Percentiles rank a stretch among this genome's conserved stretches.
phyloP scores from a whole-genome alignment of 2,888 invertebrate species.

The Incurvaria masculella region DNA sequence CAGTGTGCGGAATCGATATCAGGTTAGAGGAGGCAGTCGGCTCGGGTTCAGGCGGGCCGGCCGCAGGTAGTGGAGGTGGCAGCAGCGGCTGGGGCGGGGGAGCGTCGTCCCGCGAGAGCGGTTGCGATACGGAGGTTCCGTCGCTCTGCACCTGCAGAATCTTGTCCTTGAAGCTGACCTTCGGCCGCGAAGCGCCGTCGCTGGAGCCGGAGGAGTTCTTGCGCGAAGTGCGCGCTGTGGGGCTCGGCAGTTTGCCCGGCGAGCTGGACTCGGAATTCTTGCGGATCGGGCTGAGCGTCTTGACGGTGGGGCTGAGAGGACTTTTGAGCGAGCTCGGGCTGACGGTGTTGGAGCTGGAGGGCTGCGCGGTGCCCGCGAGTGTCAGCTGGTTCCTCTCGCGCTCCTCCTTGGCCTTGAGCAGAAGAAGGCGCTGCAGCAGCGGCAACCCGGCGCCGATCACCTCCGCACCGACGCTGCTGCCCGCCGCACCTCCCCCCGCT shows the following conservation, averaged over 20 bases:
- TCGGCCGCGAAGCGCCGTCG: constrained; percentile 44
- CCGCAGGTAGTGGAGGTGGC: constrained; percentile 8
- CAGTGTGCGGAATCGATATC: constrained; percentile 51
- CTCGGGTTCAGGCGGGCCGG: background rate
- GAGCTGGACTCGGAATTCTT: constrained; percentile 50
- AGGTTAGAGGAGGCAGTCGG: constrained; percentile 21
- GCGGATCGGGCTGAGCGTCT: constrained; percentile 46
- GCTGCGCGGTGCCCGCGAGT: constrained; percentile 40
- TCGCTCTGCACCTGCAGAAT: constrained; percentile 57
- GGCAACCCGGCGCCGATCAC: constrained; percentile 69
- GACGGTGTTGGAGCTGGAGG: constrained; percentile 51
- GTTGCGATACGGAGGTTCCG: constrained; percentile 46
- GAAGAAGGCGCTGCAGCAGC: constrained; percentile 68
- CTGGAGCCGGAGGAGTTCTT: constrained; percentile 50
- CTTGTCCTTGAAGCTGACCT: constrained; percentile 62
- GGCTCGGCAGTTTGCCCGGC: constrained; percentile 46
- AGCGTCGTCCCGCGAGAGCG: constrained; percentile 34
- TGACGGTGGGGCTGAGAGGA: constrained; percentile 48
- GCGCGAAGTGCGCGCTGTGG: constrained; percentile 43
- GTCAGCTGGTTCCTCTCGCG: constrained; percentile 49
- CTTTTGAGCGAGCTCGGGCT: constrained; percentile 52
- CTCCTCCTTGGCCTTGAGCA: constrained; percentile 75
- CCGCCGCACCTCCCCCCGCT: constrained; percentile 23
- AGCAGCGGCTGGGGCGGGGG: constrained; percentile 1
- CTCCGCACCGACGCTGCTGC: constrained; percentile 51